Evolutionary conservation across 2,113 vertebrate species (phyloP).

Genomic region (Rhegmatorhina hoffmannsi): DNA sequence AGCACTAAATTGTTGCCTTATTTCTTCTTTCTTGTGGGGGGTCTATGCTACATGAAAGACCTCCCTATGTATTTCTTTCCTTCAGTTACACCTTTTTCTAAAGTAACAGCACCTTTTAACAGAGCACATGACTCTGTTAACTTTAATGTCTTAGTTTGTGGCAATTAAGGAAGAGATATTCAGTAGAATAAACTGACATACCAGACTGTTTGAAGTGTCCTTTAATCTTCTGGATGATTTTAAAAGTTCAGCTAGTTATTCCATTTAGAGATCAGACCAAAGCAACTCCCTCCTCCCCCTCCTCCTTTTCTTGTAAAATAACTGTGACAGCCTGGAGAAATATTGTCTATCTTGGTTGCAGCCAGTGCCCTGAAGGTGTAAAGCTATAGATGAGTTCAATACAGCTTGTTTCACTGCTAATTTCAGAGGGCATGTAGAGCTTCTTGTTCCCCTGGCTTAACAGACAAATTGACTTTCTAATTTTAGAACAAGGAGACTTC

Average conservation of each 20-base stretch:
- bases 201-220: background rate
- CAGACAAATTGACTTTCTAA: slow-evolving; percentile 68
- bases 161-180: slow-evolving; percentile 6
- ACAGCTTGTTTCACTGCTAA: slow-evolving; percentile 31
- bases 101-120: background rate
- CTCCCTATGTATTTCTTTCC: background rate
- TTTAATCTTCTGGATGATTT: slow-evolving; percentile 23
- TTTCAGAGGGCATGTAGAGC: slow-evolving; percentile 36
- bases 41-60: background rate
- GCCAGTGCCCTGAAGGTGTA: slow-evolving; percentile 3
- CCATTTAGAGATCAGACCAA: background rate
- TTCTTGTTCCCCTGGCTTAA: slow-evolving; percentile 35
- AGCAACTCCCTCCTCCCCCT: background rate
- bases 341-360: background rate
- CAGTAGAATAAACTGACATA: slow-evolving; percentile 25
- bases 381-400: slow-evolving; percentile 13
- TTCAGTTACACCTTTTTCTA: background rate
- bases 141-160: background rate
- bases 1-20: background rate
- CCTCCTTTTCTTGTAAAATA: background rate
- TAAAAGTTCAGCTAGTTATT: background rate
- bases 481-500: slow-evolving; percentile 43
- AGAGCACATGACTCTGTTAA: background rate
- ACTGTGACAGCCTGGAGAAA: slow-evolving; percentile 1
- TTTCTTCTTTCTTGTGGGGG: background rate